A percentile compares a stretch with the other conserved stretches of the same genome.
Evolutionary conservation across 23 tunicate species (phyloP).

Genomic region (Diplosoma virens): DNA sequence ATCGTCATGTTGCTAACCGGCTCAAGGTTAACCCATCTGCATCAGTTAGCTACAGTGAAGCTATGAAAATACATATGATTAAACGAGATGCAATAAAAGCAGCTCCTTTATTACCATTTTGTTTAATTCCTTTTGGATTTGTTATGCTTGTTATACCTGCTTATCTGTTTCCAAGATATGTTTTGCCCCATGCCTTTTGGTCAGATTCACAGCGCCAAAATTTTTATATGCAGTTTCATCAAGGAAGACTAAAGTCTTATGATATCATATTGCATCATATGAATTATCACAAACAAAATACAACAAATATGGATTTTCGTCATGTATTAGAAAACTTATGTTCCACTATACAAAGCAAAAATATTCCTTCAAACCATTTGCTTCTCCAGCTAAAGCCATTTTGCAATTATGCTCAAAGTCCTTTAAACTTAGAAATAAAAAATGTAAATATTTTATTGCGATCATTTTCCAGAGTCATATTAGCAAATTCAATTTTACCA

Average conservation of each 20-base stretch:
- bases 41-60: conserved; percentile 11
- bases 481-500: neutral
- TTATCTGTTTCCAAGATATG: conserved; percentile 29
- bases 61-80: neutral
- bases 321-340: neutral
- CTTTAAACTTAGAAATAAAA: neutral
- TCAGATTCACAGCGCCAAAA: neutral
- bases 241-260: conserved; percentile 4
- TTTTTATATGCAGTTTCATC: conserved; percentile 10
- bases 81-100: conserved; percentile 15
- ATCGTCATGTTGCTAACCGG: neutral
- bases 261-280: conserved; percentile 14
- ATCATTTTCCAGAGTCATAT: neutral
- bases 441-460: neutral
- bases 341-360: neutral
- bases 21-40: conserved; percentile 10
- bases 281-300: conserved; percentile 22
- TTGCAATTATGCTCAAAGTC: neutral
- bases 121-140: conserved; percentile 19
- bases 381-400: neutral
- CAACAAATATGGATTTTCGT: neutral
- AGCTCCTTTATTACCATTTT: conserved; percentile 9
- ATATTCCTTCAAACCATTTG: conserved; percentile 11
- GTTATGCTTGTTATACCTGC: neutral
- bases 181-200: conserved; percentile 28